Base-by-base conservation (phyloP, 2,797 vertebrate genomes). In the Simalia tracyae region DNA sequence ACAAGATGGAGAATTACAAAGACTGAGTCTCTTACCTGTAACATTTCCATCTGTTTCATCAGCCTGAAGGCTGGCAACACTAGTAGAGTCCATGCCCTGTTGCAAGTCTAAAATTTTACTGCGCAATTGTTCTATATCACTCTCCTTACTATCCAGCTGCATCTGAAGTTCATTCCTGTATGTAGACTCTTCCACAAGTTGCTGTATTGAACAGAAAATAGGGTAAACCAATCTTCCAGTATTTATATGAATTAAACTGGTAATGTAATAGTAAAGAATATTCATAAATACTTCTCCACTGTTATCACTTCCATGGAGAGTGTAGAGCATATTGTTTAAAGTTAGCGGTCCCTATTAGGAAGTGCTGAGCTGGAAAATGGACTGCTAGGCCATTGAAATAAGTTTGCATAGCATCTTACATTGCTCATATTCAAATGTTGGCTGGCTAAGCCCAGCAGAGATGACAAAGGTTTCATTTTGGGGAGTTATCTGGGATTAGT, bases 71-170 rank as follows among this genome's bases (percentile, higher is more conserved):
- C 99, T 99, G 95, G 98, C 98, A 92, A 99, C 96, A 63, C 99
- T 99, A 26, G 99, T 99, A 94, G 98, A 99, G 93, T 99, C 99
- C 97, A 99, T 98, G 91, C 98, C 98, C 94, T 97, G 98, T 94
- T 99, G 98, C 93, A 99, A 97, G 94, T 99, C 99, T 57, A 97
- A 97, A 89, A 99, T 98, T 95, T 99, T 99, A 95, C 98, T 98
- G 24, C 98, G 97, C 0, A 99, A 97, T 91, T 99, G 99, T 96
- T 99, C 99, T 92, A 99, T 99, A 96, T 99, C 99, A 59, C 99
- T 99, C 96, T 99, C 99, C 96, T 99, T 99, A 97, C 99, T 99
- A 96, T 99, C 99, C 95, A 99, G 96, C 96, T 99, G 99, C 99
- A 99, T 99, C 96, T 99, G 99, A 92, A 99, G 98, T 96, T 99